Evolutionary conservation across 2,888 invertebrate species (phyloP), one percentile per base, ranked within the genome.

Genomic region (Habroteleia sp.): DNA sequence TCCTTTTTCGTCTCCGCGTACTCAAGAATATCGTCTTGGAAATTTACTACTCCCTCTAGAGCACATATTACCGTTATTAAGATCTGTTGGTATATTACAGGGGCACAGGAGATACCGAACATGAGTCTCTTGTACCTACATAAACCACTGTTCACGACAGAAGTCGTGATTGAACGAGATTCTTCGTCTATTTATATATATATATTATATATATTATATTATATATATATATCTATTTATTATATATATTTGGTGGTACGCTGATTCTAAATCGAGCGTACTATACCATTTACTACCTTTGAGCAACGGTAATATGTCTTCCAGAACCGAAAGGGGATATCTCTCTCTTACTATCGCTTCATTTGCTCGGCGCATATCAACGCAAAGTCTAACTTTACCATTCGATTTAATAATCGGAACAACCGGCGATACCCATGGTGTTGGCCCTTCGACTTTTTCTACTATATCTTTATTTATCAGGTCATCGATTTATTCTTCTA

Each of bases 341-440:
- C 58, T 13, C 25, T 83, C 81, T n/a, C 63, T 52, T n/a, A 48
- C 5, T 2, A 72, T 44, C 1, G 80, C 80, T 37, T 27, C 27
- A 16, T 81, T 81, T 1, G 81, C 79, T 6, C 42, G 6, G 8
- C 78, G 44, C 78, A 77, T 80, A 65, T 84, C 82, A n/a, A 66
- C 23, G 25, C 68, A 74, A 3, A 74, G 4, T 6, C 68, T 46
- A 14, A 60, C 1, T 17, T 76, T 72, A 0, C 78, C 79, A 29
- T 78, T 76, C 11, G 78, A 50, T 56, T 82, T 82, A 0, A 77
- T 60, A 7, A 83, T 79, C 7, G 80, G 79, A 2, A 85, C 83
- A 1, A 85, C 60, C 1, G 81, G 79, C 8, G 80, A 81, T 1
- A 82, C 66, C 80, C 80, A 83, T 29, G 68, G 73, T 3, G 27